These are phyloP conservation scores for Mechanitis mazaeus DNA, from an alignment of 2,888 invertebrate species.

Conservation along the genomic window DNA sequence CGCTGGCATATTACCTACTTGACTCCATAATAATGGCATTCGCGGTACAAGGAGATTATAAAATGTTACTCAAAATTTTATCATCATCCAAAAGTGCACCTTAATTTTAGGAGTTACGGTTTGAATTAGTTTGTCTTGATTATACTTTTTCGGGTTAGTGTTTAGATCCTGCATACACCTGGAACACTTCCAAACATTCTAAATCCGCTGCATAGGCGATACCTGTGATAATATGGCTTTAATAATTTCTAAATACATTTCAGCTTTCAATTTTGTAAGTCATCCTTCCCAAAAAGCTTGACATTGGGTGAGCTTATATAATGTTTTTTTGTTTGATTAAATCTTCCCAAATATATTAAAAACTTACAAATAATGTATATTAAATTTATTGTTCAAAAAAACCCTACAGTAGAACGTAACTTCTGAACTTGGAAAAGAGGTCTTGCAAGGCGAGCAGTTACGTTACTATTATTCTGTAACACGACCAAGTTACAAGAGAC, in stretches of 20 bases:
- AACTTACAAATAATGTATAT: no score
- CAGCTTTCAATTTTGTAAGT: constrained; percentile 12
- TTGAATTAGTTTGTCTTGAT: background rate
- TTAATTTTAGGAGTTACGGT: background rate
- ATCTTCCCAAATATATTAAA: no score
- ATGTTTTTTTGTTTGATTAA: no score
- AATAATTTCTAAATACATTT: constrained; percentile 35
- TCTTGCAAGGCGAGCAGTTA: no score
- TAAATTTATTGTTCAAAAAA: no score
- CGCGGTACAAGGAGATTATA: constrained; percentile 23
- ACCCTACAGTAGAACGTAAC: no score
- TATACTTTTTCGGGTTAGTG: constrained; percentile 6
- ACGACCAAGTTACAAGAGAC: no score
- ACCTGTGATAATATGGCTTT: constrained; percentile 31
- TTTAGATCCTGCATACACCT: constrained; percentile 24
- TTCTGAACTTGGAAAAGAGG: no score
- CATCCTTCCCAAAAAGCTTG: no score
- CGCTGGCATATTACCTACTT: constrained; percentile 31
- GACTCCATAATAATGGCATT: constrained; percentile 31
- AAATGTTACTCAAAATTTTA: constrained; percentile 12
- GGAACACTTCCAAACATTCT: constrained; percentile 36
- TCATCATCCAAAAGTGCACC: constrained; percentile 8
- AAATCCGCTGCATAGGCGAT: constrained; percentile 29
- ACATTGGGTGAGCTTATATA: no score
- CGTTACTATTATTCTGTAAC: no score